phyloP scores from a whole-genome alignment of 2,888 invertebrate genomes.

The Brassicogethes aeneus region DNA sequence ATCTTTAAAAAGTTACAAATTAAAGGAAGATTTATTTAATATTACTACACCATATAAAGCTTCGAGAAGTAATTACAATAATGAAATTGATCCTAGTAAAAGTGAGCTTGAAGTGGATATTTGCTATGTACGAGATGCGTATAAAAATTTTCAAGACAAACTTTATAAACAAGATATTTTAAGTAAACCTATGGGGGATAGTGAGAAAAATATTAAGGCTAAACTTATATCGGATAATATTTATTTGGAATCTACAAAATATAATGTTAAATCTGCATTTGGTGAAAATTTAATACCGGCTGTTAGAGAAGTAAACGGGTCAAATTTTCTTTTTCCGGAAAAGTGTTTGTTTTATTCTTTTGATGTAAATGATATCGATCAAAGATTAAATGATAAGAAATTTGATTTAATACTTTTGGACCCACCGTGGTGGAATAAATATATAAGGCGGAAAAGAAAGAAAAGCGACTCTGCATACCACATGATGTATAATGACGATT shows the following conservation, averaged over 20 bases:
- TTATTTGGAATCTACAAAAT: slow-evolving; percentile 18
- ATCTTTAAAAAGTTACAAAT: slow-evolving; percentile 24
- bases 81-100: slow-evolving; percentile 9
- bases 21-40: slow-evolving; percentile 41
- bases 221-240: slow-evolving; percentile 19
- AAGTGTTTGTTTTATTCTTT: slow-evolving; percentile 59
- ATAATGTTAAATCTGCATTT: slow-evolving; percentile 27
- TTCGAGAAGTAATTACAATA: slow-evolving; percentile 10
- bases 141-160: slow-evolving; percentile 15
- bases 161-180: slow-evolving; percentile 9
- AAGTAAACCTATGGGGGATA: slow-evolving; percentile 1
- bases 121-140: slow-evolving; percentile 18
- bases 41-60: slow-evolving; percentile 39
- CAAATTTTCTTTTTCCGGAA: slow-evolving; percentile 56
- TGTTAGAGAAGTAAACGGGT: slow-evolving; percentile 41
- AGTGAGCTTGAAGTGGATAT: slow-evolving; percentile 13
- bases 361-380: slow-evolving; percentile 51
- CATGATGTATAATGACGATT: slow-evolving; percentile 69
- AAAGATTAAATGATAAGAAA: slow-evolving; percentile 40
- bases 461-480: slow-evolving; percentile 56
- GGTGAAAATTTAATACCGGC: slow-evolving; percentile 48
- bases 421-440: slow-evolving; percentile 96
- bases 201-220: slow-evolving; percentile 15
- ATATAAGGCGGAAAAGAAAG: slow-evolving; percentile 70
- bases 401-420: slow-evolving; percentile 84